Percentiles rank a stretch among this genome's conserved stretches.
phyloP scores from a whole-genome alignment of 2,797 vertebrate genomes.

The Anas bernieri region DNA sequence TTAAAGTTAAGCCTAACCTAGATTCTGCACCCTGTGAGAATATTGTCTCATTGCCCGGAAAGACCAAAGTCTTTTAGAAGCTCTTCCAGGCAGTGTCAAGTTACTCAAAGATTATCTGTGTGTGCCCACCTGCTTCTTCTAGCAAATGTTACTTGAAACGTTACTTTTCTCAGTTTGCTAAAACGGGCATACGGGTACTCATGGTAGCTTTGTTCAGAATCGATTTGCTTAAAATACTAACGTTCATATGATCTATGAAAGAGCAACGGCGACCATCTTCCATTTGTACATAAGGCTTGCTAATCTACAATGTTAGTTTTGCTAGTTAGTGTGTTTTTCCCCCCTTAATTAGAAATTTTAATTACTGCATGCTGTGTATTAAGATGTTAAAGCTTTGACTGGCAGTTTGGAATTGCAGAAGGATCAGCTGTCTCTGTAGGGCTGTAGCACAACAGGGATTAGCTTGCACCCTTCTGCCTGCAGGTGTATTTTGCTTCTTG shows the following conservation, averaged over 20 bases:
- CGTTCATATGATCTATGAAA: background rate
- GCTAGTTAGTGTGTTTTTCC: background rate
- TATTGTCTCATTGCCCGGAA: background rate
- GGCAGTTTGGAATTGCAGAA: conserved; percentile 54
- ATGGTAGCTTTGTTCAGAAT: background rate
- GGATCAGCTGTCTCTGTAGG: conserved; percentile 65
- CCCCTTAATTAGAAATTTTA: conserved; percentile 74
- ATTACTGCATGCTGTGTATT: conserved; percentile 73
- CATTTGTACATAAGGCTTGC: conserved; percentile 38
- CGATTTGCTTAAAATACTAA: conserved; percentile 14
- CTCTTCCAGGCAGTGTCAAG: background rate
- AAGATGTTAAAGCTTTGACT: conserved; percentile 73
- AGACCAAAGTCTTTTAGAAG: background rate
- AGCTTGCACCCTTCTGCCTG: conserved; percentile 57
- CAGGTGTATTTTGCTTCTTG: conserved; percentile 27
- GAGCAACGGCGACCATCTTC: conserved; percentile 31
- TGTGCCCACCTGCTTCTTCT: background rate
- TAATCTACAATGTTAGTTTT: conserved; percentile 67
- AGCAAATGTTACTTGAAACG: background rate
- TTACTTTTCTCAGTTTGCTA: background rate
- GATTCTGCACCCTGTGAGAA: background rate
- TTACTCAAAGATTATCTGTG: background rate
- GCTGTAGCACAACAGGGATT: conserved; percentile 65
- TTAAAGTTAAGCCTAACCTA: background rate
- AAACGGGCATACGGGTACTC: background rate